Percentiles rank a stretch among this genome's conserved stretches.
phyloP scores from a whole-genome alignment of 2,797 vertebrate genomes.

The Sebastes steindachneri region DNA sequence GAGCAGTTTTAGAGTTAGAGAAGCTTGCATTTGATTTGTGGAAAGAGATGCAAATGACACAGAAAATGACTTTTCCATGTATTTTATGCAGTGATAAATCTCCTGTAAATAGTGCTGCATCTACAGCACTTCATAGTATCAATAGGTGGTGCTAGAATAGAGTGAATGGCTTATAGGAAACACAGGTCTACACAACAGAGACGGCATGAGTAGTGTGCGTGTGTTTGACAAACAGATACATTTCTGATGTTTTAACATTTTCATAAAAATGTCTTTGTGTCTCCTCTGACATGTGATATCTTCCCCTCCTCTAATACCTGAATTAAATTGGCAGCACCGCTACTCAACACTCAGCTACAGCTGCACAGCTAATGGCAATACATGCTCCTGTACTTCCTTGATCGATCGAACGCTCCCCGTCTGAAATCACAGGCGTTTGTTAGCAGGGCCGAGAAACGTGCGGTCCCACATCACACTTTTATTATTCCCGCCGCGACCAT shows the following conservation, averaged over 20 bases:
- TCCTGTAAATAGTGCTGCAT: neutral
- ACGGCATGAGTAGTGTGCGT: neutral
- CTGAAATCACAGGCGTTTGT: constrained; percentile 40
- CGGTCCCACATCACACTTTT: neutral
- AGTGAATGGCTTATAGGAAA: constrained; percentile 41
- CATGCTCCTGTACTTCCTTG: constrained; percentile 25
- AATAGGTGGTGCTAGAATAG: constrained; percentile 82
- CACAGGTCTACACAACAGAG: neutral
- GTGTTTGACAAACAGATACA: neutral
- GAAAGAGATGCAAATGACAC: neutral
- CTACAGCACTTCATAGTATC: constrained; percentile 40
- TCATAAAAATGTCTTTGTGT: constrained; percentile 4
- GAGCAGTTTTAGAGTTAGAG: constrained; percentile 9
- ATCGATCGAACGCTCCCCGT: constrained; percentile 32
- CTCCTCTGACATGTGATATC: constrained; percentile 10
- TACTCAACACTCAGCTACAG: constrained; percentile 6
- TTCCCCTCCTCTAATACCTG: constrained; percentile 8
- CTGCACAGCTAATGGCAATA: constrained; percentile 37
- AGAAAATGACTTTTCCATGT: neutral
- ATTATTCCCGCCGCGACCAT: constrained; percentile 12
- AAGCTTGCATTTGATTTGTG: constrained; percentile 27
- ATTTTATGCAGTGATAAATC: neutral
- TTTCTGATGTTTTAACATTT: constrained; percentile 9
- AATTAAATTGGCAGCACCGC: constrained; percentile 44
- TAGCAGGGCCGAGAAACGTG: constrained; percentile 3